phyloP scores from a whole-genome alignment of 2,797 vertebrate species.

The Heteromormyrus szaboi region DNA sequence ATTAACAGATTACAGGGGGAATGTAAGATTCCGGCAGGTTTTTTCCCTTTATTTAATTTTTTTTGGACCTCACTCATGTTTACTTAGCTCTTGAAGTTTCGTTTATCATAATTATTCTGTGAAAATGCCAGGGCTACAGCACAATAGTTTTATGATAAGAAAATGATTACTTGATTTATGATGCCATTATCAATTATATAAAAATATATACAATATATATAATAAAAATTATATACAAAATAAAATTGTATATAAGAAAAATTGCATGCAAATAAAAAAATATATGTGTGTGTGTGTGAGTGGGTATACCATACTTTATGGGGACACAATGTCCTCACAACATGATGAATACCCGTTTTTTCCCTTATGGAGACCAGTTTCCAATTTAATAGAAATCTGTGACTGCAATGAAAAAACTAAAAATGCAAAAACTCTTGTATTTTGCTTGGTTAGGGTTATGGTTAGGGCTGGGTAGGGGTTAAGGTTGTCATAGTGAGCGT shows the following conservation, averaged over 20 bases:
- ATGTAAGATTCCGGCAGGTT: background rate
- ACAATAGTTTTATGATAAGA: background rate
- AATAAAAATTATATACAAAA: background rate
- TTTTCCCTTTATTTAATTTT: background rate
- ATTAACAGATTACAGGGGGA: background rate
- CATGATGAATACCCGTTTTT: background rate
- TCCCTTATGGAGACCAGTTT: background rate
- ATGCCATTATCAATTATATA: background rate
- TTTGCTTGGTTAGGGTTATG: background rate
- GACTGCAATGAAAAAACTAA: background rate
- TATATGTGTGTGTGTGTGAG: background rate
- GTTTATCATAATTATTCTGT: background rate
- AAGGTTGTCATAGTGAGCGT: background rate
- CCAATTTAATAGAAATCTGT: background rate
- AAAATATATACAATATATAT: background rate
- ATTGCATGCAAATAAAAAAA: background rate
- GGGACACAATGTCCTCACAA: background rate
- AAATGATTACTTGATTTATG: background rate
- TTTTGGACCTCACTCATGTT: background rate
- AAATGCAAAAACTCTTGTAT: background rate
- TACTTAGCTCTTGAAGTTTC: background rate
- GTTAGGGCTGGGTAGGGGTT: background rate
- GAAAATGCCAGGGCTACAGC: background rate
- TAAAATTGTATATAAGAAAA: background rate
- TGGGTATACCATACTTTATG: background rate